A percentile compares a stretch with the other conserved stretches of the same genome.
Evolutionary conservation across 2,797 vertebrate species (phyloP).

Genomic region (Semotilus atromaculatus): DNA sequence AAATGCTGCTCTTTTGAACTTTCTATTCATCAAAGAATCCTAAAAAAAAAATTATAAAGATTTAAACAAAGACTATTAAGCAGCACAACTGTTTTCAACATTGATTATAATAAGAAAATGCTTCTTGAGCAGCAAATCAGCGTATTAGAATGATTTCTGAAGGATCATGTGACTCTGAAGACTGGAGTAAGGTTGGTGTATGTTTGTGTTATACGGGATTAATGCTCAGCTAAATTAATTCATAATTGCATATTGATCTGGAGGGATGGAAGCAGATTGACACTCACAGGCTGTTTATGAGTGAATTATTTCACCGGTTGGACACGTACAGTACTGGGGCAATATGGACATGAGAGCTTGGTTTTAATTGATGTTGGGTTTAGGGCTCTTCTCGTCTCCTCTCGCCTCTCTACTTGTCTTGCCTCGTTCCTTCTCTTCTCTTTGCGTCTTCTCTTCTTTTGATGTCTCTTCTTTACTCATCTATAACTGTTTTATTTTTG

Average conservation of each 20-base stretch:
- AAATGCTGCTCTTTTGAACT: background rate
- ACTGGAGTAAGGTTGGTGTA: slow-evolving; percentile 25
- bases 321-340: background rate
- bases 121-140: background rate
- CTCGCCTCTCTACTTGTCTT: background rate
- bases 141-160: background rate
- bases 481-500: background rate
- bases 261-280: slow-evolving; percentile 49
- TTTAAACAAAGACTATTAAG: background rate
- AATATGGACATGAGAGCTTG: slow-evolving; percentile 3
- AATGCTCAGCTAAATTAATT: slow-evolving; percentile 65
- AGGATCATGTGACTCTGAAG: background rate
- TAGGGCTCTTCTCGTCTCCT: background rate
- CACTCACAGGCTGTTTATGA: slow-evolving; percentile 22
- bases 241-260: slow-evolving; percentile 79
- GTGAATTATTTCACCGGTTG: slow-evolving; percentile 19
- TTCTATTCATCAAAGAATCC: background rate
- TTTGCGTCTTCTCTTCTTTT: background rate
- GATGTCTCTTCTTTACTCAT: background rate
- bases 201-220: slow-evolving; percentile 58
- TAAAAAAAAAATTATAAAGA: background rate
- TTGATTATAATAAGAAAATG: too few species aligned
- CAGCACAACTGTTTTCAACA: background rate
- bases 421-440: background rate
- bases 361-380: background rate